Evolutionary conservation across 2,113 vertebrate species (phyloP), one percentile per base, ranked within the genome.

Genomic region (Procavia capensis): DNA sequence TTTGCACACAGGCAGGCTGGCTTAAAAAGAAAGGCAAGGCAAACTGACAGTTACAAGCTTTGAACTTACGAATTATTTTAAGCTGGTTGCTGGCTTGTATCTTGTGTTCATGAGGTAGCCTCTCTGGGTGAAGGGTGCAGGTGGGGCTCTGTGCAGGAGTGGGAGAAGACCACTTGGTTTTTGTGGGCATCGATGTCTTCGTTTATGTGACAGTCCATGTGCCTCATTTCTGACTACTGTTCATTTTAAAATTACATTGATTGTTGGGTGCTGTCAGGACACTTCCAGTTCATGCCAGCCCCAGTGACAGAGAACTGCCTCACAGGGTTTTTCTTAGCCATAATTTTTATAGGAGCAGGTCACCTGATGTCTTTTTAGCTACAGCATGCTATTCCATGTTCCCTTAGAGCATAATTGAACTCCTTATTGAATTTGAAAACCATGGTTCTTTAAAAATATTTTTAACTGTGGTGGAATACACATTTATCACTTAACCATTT

Each of bases 11-110:
- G 14, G 16, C 0, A n/a, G 57, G 20, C 74, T 11, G 45, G 45
- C 59, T 43, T 29, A 31, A 17, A 3, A 16, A 45, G 24, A 3
- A 16, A 45, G 36, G 34, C 13, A 22, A 34, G 20, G 2, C 6
- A 13, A 16, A 57, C 5, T 0, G 25, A 3, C 6, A 0, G 5
- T 27, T 9, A 0, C 14, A 1, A 11, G 9, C 5, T 27, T 22
- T n/a, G 10, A 10, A 2, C 43, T 54, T 19, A 4, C 4, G 45
- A 19, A 6, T 43, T 47, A 43, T 34, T 43, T 82, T 43, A 90
- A 16, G 39, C 66, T 4, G 63, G 63, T 57, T 19, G 6, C 43
- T 11, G 6, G 14, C 29, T 61, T 81, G 57, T 31, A 27, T 36
- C 50, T 5, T 5, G 43, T 75, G 36, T 61, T 50, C 5, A 0